Evolutionary conservation across 2,113 vertebrate species (phyloP), one percentile per base, ranked within the genome.

Genomic region (Megaptera novaeangliae): DNA sequence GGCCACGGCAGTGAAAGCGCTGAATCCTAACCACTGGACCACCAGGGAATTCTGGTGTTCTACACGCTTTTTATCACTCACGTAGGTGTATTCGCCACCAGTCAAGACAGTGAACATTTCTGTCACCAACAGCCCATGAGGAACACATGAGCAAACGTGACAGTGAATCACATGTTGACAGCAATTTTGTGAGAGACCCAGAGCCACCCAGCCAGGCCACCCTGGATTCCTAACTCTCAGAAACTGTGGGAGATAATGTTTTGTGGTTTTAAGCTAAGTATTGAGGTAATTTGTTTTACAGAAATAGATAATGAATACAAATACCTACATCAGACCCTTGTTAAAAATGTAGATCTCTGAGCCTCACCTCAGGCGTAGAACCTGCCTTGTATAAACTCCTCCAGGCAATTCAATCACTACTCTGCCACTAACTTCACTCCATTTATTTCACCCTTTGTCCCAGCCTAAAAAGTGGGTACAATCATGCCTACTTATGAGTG

Each of bases 131-230:
- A 14, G 27, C 36, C 29, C 41, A 4, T 4, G n/a, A 71, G 44
- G 36, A 44, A 36, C 13, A 57, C 31, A 7, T 0, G 20, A 57
- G 44, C 1, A 27, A 75, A 25, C 31, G 5, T 69, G 41, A 74
- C 36, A 61, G 7, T 12, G n/a, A 55, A 59, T 14, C 31, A 23
- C 17, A 25, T 0, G 8, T 8, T 3, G 7, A n/a, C 0, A 23
- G 59, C n/a, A 39, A 10, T 23, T n/a, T 46, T 21, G 29, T n/a
- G 23, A 52, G 36, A 36, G 31, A 52, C 3, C 39, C 34, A 75
- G 57, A 80, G 27, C 55, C 69, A n/a, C 1, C 17, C 8, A 6
- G 52, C 87, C 20, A 57, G 77, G 55, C 31, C 61, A n/a, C 20
- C 46, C 20, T n/a, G 81, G 86, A 74, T 52, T 93, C 36, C 29